phyloP scores from a whole-genome alignment of 1,140 invertebrate genomes.

The Meloidogyne floridensis region DNA sequence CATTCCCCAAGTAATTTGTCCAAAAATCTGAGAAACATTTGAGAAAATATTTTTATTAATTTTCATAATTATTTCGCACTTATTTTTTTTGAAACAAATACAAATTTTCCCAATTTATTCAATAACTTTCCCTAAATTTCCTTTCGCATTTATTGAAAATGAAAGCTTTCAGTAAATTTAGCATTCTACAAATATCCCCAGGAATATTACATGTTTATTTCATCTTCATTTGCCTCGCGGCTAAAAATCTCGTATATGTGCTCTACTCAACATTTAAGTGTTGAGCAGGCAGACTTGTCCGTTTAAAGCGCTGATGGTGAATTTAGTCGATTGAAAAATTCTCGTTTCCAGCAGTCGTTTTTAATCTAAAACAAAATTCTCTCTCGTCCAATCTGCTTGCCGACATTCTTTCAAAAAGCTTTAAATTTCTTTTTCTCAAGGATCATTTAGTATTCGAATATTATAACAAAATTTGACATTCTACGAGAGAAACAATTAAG shows the following conservation, averaged over 20 bases:
- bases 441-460: too few species aligned
- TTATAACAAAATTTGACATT: too few species aligned
- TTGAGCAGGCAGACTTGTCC: neutral
- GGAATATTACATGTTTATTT: constrained; percentile 7
- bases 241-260: constrained; percentile 9
- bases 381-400: neutral
- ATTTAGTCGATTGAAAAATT: neutral
- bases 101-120: neutral
- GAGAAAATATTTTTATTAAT: neutral
- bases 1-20: neutral
- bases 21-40: neutral
- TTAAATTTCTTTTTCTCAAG: neutral
- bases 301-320: neutral
- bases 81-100: too few species aligned
- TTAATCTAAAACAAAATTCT: neutral
- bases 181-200: neutral
- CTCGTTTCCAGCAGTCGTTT: neutral
- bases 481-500: too few species aligned
- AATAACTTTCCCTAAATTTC: neutral
- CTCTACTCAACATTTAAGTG: neutral
- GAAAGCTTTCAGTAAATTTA: neutral
- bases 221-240: neutral
- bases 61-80: too few species aligned
- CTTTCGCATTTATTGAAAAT: neutral
- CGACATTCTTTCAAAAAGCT: neutral